A percentile compares a stretch with the other conserved stretches of the same genome.
Conservation (phyloP, 2,113 vertebrate genomes). For the Elephantulus edwardii region DNA sequence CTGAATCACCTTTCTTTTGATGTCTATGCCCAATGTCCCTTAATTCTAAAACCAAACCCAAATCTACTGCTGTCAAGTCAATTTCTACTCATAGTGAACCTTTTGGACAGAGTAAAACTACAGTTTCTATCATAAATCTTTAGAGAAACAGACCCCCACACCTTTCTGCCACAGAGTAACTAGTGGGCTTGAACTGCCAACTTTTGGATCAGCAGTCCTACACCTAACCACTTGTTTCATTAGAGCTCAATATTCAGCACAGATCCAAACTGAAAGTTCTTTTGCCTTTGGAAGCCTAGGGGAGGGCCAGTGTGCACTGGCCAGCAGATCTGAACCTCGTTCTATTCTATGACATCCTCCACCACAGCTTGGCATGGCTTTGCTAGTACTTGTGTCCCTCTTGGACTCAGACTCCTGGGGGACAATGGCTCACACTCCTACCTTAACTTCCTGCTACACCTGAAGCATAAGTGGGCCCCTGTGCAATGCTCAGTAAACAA, state of each 20-base stretch:
- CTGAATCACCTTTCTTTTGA: not conserved
- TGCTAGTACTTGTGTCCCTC: not conserved
- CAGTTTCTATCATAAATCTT: too few relatives aligned
- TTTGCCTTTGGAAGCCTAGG: not conserved
- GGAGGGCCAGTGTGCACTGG: accelerated
- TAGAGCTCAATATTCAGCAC: not conserved
- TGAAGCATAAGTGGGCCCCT: not conserved
- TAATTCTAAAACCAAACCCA: too few relatives aligned
- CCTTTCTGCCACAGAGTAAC: too few relatives aligned
- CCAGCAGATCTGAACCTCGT: too few relatives aligned
- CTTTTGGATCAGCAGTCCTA: too few relatives aligned
- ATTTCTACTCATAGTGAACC: too few relatives aligned
- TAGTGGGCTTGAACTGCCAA: too few relatives aligned
- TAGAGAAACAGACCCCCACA: too few relatives aligned
- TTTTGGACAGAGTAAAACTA: too few relatives aligned
- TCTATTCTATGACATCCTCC: too few relatives aligned
- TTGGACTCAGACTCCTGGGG: not conserved
- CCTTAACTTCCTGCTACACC: not conserved
- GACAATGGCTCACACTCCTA: not conserved
- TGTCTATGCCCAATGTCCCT: not conserved
- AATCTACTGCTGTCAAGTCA: too few relatives aligned
- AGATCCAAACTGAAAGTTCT: not conserved
- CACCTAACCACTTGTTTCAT: too few relatives aligned
- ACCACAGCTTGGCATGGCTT: not conserved
- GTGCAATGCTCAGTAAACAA: not conserved